Percentiles rank a stretch among this genome's conserved stretches.
These are phyloP conservation scores for Oryctolagus cuniculus DNA, from an alignment of 2,113 vertebrate genomes.

Conservation along the genomic window mOryCun1.1 NC_091434.1:172655001-172655500, in stretches of 20 bases:
- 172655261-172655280: neutral
- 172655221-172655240: neutral
- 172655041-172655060: neutral
- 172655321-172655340: conserved; percentile 53
- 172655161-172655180: neutral
- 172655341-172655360: neutral
- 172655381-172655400: neutral
- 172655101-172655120: neutral
- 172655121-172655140: neutral
- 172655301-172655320: neutral
- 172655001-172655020: neutral
- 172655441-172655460: conserved; percentile 20
- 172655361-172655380: neutral
- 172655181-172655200: neutral
- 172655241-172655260: neutral
- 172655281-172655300: neutral
- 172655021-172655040: neutral
- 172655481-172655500: conserved; percentile 44
- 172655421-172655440: neutral
- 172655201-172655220: neutral
- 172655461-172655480: neutral
- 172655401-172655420: neutral
- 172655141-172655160: neutral
- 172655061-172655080: neutral
- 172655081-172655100: neutral